A percentile compares a stretch with the other conserved stretches of the same genome.
phyloP scores from a whole-genome alignment of 2,797 vertebrate genomes.

The Pantherophis alleghaniensis region DNA sequence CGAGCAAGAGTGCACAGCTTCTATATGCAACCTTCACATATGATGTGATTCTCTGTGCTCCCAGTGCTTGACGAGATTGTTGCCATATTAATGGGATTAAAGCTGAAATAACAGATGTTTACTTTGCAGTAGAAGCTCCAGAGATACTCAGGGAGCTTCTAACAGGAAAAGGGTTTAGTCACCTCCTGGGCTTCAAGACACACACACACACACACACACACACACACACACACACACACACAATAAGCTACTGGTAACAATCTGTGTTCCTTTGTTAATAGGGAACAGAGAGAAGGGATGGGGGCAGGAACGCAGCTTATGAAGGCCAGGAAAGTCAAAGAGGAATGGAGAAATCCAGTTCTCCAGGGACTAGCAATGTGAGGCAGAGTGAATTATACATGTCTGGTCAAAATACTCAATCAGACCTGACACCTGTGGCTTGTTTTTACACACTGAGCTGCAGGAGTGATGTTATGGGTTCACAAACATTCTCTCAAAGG shows the following conservation, averaged over 20 bases:
- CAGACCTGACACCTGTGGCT: background rate
- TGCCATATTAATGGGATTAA: conserved; percentile 39
- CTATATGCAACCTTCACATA: background rate
- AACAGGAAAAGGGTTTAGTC: conserved; percentile 20
- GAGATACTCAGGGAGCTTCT: conserved; percentile 28
- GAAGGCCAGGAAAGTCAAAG: background rate
- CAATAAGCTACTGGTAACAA: background rate
- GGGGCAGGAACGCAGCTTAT: background rate
- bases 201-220: background rate
- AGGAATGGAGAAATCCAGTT: background rate
- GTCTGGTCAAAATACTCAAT: background rate
- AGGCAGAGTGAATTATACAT: background rate
- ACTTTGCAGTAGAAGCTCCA: conserved; percentile 27
- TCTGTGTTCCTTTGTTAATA: conserved; percentile 23
- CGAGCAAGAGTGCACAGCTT: background rate
- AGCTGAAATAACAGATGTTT: conserved; percentile 40
- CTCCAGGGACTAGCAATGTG: background rate
- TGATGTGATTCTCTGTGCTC: conserved; percentile 21
- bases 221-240: background rate
- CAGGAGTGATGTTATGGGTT: background rate
- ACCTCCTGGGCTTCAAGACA: conserved; percentile 23
- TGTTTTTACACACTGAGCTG: background rate
- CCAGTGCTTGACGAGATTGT: conserved; percentile 26
- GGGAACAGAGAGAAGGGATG: background rate
- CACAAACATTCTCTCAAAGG: background rate